These are phyloP conservation scores for Plecotus auritus DNA, from an alignment of 2,113 vertebrate species.

Conservation along the genomic window DNA sequence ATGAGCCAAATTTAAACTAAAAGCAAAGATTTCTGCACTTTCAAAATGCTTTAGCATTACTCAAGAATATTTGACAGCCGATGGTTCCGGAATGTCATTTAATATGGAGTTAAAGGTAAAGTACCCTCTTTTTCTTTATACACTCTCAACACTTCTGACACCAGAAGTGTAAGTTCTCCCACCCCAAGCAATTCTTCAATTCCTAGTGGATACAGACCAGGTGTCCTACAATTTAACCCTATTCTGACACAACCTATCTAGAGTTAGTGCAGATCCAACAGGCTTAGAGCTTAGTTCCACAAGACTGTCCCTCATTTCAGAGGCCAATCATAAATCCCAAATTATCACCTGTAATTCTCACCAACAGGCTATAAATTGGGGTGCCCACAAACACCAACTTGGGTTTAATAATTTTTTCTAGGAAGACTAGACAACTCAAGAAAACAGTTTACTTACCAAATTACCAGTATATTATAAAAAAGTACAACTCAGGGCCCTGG, in stretches of 20 bases:
- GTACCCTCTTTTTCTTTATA: background rate
- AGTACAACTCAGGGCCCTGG: too few species aligned
- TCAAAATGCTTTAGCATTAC: background rate
- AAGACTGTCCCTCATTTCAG: background rate
- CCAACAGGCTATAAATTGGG: background rate
- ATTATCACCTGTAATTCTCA: background rate
- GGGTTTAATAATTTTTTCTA: background rate
- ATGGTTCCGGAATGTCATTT: background rate
- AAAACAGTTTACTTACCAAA: background rate
- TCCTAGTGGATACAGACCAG: background rate
- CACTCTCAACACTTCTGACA: background rate
- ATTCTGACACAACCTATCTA: background rate
- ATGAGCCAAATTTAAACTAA: constrained; percentile 29
- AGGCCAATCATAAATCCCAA: background rate
- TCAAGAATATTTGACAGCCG: background rate
- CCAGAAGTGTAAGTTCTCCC: background rate
- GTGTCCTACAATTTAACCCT: background rate
- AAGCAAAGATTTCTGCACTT: background rate
- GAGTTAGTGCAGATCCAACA: background rate
- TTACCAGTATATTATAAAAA: background rate
- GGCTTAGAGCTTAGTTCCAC: background rate
- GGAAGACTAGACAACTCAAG: background rate
- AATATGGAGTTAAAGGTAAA: background rate
- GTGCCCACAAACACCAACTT: background rate
- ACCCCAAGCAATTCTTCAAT: background rate